Evolutionary conservation across 2,888 invertebrate genomes (phyloP).

Genomic region (Nomada ferruginata): DNA sequence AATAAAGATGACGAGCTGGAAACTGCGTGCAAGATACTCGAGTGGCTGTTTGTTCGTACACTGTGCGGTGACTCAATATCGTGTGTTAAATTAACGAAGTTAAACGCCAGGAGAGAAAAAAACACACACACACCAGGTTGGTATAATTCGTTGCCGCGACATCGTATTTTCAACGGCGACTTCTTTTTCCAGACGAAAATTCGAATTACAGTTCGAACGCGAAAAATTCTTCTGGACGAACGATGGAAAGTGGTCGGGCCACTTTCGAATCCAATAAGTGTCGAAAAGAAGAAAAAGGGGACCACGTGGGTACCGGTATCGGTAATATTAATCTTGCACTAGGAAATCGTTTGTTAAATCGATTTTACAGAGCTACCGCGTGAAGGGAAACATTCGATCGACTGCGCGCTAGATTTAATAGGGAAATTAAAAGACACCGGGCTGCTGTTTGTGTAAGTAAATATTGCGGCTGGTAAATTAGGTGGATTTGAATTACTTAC

Average conservation of each 20-base stretch:
- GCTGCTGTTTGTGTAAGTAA: neutral
- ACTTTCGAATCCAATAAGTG: conserved; percentile 38
- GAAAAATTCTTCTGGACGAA: neutral
- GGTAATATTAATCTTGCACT: neutral
- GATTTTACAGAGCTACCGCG: neutral
- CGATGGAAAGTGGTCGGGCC: conserved; percentile 42
- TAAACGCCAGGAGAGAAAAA: conserved; percentile 9
- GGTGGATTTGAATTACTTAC: conserved; percentile 29
- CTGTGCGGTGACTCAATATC: conserved; percentile 38
- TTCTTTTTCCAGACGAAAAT: neutral
- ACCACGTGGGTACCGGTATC: neutral
- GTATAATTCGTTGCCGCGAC: neutral
- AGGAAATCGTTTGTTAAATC: neutral
- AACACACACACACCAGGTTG: neutral
- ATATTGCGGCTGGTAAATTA: neutral
- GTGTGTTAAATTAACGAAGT: conserved; percentile 50
- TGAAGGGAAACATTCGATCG: too few species aligned
- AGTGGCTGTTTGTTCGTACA: conserved; percentile 22
- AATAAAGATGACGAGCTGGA: conserved; percentile 46
- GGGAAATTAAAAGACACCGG: too few species aligned
- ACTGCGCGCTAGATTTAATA: too few species aligned
- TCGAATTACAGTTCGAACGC: neutral
- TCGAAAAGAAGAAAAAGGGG: conserved; percentile 19
- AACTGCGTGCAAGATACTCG: conserved; percentile 26
- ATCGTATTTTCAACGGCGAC: neutral